These are phyloP conservation scores for Argyrosomus japonicus DNA, from an alignment of 2,113 vertebrate species.

Conservation along the genomic window DNA sequence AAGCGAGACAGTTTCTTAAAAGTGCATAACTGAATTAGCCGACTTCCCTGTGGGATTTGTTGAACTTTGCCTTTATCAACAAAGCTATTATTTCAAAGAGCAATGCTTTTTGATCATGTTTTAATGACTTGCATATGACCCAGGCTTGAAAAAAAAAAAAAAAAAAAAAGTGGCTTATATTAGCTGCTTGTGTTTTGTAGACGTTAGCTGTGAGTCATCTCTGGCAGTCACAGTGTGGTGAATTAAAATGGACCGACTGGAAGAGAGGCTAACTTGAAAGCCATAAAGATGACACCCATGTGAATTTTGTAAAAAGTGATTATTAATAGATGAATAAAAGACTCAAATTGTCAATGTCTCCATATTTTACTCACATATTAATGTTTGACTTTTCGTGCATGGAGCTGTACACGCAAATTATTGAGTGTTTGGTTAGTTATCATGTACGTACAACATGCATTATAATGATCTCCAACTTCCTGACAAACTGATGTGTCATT, in stretches of 20 bases:
- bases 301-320: slow-evolving; percentile 79
- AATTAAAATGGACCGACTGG: slow-evolving; percentile 25
- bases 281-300: slow-evolving; percentile 32
- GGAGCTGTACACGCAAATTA: neutral
- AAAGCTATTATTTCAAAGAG: slow-evolving; percentile 16
- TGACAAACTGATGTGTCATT: neutral
- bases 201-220: slow-evolving; percentile 17
- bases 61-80: slow-evolving; percentile 24
- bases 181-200: neutral
- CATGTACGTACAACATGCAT: neutral
- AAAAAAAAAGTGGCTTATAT: slow-evolving; percentile 1
- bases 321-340: slow-evolving; percentile 71
- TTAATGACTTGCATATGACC: slow-evolving; percentile 22
- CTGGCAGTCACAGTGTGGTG: neutral
- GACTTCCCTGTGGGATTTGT: slow-evolving; percentile 20
- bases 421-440: neutral
- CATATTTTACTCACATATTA: slow-evolving; percentile 8
- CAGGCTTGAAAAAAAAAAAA: slow-evolving; percentile 29
- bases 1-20: neutral
- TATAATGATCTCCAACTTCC: no score
- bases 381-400: neutral
- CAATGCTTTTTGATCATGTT: slow-evolving; percentile 38
- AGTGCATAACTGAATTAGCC: slow-evolving; percentile 1
- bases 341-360: slow-evolving; percentile 37
- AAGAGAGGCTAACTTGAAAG: slow-evolving; percentile 27